These are phyloP conservation scores for Heliothis virescens DNA, from an alignment of 1,140 invertebrate species.

Conservation along the genomic window DNA sequence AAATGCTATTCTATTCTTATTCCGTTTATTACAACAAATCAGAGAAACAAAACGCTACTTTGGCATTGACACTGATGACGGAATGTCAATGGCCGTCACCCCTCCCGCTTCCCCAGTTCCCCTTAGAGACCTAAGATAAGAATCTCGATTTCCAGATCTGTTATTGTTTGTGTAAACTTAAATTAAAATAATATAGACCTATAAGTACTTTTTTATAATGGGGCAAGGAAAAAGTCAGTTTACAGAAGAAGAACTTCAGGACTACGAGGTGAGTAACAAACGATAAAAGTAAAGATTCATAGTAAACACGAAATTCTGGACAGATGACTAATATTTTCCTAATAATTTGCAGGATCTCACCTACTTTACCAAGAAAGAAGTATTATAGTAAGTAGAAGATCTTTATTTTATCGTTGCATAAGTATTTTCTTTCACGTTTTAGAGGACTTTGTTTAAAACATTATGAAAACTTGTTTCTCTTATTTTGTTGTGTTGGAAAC, in stretches of 20 bases:
- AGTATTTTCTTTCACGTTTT: background rate
- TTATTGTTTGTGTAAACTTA: constrained; percentile 18
- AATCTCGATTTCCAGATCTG: background rate
- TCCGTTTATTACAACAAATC: background rate
- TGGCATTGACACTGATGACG: background rate
- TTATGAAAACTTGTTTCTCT: too few relatives aligned
- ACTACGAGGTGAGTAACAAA: constrained; percentile 91
- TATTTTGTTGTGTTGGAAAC: too few relatives aligned
- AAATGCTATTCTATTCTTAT: background rate
- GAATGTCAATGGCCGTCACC: background rate
- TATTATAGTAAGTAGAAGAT: constrained; percentile 92
- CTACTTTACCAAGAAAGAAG: constrained; percentile 96
- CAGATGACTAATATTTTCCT: constrained; percentile 53
- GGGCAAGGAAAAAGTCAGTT: constrained; percentile 93
- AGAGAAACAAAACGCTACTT: constrained; percentile 1
- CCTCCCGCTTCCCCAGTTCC: background rate
- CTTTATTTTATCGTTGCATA: background rate
- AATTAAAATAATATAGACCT: too few relatives aligned
- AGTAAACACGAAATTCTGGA: background rate
- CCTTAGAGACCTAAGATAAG: too few relatives aligned
- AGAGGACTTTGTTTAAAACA: too few relatives aligned
- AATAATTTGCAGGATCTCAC: constrained; percentile 92
- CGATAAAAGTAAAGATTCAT: too few relatives aligned
- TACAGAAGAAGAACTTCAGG: constrained; percentile 94
- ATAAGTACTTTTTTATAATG: constrained; percentile 84